A percentile compares a stretch with the other conserved stretches of the same genome.
Evolutionary conservation across 2,797 vertebrate genomes (phyloP).

Genomic region (Delichon dasypus): DNA sequence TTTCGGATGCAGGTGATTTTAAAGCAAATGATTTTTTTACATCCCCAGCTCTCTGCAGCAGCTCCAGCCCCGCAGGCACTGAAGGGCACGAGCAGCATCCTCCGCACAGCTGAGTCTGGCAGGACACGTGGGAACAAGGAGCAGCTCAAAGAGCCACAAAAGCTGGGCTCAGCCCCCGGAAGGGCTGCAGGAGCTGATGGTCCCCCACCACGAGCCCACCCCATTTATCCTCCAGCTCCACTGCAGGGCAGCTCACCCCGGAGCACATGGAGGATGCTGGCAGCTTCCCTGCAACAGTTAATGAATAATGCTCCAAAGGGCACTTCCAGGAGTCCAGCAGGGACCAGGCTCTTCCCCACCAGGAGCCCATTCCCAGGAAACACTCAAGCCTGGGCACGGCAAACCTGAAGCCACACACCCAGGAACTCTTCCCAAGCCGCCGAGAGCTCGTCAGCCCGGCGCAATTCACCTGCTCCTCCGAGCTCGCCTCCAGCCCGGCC

Average conservation of each 20-base stretch:
- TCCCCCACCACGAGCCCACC: not conserved
- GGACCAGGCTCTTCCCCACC: not conserved
- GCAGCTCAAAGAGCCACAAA: not conserved
- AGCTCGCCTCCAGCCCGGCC: not conserved
- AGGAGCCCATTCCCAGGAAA: not conserved
- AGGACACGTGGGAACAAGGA: accelerated
- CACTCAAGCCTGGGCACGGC: accelerated
- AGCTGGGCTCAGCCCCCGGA: not conserved
- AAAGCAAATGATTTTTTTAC: not conserved
- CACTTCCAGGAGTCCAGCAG: not conserved
- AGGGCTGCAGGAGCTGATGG: accelerated
- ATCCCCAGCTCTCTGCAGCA: not conserved
- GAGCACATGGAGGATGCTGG: accelerated
- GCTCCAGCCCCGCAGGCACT: not conserved
- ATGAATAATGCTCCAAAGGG: not conserved
- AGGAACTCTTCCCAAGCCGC: not conserved
- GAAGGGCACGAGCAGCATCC: accelerated
- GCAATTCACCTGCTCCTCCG: not conserved
- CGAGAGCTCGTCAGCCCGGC: not conserved
- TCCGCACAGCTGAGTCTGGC: not conserved
- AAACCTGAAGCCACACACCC: not conserved
- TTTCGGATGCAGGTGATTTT: not conserved
- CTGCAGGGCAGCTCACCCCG: not conserved
- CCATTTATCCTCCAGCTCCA: accelerated
- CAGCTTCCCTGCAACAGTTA: not conserved